A percentile compares a stretch with the other conserved stretches of the same genome.
Conservation (phyloP, 2,888 invertebrate genomes). For the Brassicogethes aeneus region DNA sequence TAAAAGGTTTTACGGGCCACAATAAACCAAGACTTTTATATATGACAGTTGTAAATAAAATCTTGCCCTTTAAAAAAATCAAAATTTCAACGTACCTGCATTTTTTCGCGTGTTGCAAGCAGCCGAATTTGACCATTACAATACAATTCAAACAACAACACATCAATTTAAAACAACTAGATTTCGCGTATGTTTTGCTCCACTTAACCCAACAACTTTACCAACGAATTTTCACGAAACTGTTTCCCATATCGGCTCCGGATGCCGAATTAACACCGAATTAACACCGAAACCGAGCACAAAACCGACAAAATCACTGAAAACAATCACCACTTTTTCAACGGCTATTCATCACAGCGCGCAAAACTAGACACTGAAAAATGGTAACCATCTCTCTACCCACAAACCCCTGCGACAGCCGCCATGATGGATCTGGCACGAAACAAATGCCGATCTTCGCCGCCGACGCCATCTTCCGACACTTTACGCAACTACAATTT, state of each 20-base stretch:
- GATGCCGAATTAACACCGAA: too few species aligned
- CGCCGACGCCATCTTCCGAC: too few species aligned
- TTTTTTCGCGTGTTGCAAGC: constrained; percentile 33
- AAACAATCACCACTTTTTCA: constrained; percentile 25
- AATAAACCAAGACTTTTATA: constrained; percentile 27
- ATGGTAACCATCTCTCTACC: constrained; percentile 49
- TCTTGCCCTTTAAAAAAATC: constrained; percentile 2
- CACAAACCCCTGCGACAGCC: constrained; percentile 45
- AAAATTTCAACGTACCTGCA: constrained; percentile 37
- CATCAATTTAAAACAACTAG: too few species aligned
- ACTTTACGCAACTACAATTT: too few species aligned
- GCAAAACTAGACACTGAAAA: constrained; percentile 47
- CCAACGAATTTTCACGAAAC: constrained; percentile 25
- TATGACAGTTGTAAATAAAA: constrained; percentile 18
- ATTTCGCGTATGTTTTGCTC: constrained; percentile 19
- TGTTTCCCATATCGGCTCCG: constrained; percentile 12
- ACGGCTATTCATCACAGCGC: constrained; percentile 37
- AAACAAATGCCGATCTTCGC: constrained; percentile 21
- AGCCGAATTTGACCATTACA: constrained; percentile 41
- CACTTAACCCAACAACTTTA: constrained; percentile 40
- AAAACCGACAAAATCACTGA: background rate
- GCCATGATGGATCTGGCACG: constrained; percentile 34
- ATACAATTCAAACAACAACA: too few species aligned
- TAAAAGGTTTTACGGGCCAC: constrained; percentile 17
- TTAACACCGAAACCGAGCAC: background rate